These are phyloP conservation scores for Thera britannica DNA, from an alignment of 2,888 invertebrate species.

Conservation along the genomic window DNA sequence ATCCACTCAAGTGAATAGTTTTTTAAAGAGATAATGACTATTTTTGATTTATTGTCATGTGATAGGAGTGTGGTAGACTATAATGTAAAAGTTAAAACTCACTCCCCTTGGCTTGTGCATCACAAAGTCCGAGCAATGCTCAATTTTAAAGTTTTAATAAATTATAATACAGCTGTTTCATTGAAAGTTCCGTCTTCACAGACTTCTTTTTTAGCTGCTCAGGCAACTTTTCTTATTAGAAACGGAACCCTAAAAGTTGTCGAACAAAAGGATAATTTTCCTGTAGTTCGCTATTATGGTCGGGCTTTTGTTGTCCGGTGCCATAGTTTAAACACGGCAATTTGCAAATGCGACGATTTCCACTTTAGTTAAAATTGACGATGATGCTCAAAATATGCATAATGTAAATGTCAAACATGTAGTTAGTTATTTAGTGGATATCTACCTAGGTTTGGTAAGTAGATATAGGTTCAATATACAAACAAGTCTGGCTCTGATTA, in stretches of 20 bases:
- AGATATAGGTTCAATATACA: not conserved
- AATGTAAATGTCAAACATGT: not conserved
- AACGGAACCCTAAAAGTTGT: slow-evolving; percentile 7
- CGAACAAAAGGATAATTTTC: slow-evolving; percentile 70
- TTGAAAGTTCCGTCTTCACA: not conserved
- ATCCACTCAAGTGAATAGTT: too few species aligned
- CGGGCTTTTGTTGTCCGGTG: slow-evolving; percentile 54
- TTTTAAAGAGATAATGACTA: too few species aligned
- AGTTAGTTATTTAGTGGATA: not conserved
- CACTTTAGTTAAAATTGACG: slow-evolving; percentile 49
- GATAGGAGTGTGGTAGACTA: too few species aligned
- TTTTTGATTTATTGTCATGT: too few species aligned
- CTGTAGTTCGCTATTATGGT: slow-evolving; percentile 63
- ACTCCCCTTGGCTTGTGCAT: too few species aligned
- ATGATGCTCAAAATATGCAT: slow-evolving; percentile 23
- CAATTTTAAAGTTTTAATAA: too few species aligned
- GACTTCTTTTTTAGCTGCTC: not conserved
- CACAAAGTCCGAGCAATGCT: too few species aligned
- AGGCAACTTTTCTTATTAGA: not conserved
- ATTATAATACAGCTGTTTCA: not conserved
- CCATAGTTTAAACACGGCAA: slow-evolving; percentile 55
- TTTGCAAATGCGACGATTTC: slow-evolving; percentile 55
- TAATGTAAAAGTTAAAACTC: too few species aligned
- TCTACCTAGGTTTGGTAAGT: not conserved
- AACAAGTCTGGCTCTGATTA: not conserved